A percentile compares a stretch with the other conserved stretches of the same genome.
phyloP scores from a whole-genome alignment of 35 echinoderm and acorn worm species.

The Ophioderma brevispina region DNA sequence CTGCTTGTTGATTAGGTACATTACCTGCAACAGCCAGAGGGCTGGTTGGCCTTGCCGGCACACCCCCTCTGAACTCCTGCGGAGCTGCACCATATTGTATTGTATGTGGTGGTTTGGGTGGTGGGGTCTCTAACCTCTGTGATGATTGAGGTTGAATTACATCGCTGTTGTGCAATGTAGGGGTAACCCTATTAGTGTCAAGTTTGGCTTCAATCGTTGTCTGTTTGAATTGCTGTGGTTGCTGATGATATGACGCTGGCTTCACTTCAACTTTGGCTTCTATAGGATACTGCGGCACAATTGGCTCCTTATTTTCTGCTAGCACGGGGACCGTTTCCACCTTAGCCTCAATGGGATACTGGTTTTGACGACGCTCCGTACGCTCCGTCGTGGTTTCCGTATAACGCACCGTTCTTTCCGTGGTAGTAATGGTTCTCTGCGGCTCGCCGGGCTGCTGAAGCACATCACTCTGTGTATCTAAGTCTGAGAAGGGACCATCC shows the following conservation, averaged over 20 bases:
- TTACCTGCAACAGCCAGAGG: constrained; percentile 41
- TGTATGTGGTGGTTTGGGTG: constrained; percentile 19
- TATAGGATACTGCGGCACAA: constrained; percentile 13
- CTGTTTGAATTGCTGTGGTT: not conserved
- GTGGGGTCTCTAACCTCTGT: not conserved
- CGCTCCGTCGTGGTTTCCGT: not conserved
- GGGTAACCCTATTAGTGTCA: not conserved
- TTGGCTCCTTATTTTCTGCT: not conserved
- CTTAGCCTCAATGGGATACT: not conserved
- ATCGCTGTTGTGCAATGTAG: too few relatives aligned
- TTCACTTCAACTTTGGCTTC: constrained; percentile 14
- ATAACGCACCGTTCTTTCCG: not conserved
- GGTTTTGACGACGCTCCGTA: not conserved
- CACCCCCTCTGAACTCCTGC: constrained; percentile 69
- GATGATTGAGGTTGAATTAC: not conserved
- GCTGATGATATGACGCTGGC: not conserved
- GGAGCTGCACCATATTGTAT: constrained; percentile 33
- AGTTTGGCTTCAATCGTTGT: not conserved
- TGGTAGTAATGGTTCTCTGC: not conserved
- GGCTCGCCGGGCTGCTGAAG: not conserved
- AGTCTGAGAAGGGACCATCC: constrained; percentile 25
- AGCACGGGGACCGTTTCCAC: not conserved
- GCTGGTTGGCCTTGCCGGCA: constrained; percentile 76
- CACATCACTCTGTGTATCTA: not conserved
- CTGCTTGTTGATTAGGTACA: not conserved